These are phyloP conservation scores for Microplitis deprimator DNA, from an alignment of 2,888 invertebrate genomes.

Conservation along the genomic window DNA sequence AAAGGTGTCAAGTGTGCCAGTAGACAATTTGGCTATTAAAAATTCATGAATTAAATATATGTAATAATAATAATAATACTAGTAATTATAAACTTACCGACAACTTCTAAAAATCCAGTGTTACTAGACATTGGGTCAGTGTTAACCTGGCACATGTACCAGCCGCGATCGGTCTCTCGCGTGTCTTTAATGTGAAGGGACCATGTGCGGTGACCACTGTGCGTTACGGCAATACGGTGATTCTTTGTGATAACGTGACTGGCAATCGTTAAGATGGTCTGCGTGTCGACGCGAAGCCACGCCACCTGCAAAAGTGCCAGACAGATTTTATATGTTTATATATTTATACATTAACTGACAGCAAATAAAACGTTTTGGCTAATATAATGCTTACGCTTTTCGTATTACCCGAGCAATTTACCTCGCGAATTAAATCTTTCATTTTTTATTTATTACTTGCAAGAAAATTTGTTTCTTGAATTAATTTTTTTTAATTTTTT, in stretches of 20 bases:
- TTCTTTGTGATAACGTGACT: constrained; percentile 73
- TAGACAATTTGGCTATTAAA: not conserved
- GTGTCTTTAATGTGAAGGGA: constrained; percentile 73
- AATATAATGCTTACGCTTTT: not conserved
- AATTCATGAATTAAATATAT: constrained; percentile 5
- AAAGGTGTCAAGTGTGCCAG: not conserved
- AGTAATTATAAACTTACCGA: constrained; percentile 66
- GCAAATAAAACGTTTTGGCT: not conserved
- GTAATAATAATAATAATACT: not conserved
- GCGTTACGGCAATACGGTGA: constrained; percentile 72
- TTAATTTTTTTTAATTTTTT: no score
- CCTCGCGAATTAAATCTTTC: not conserved
- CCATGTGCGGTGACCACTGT: constrained; percentile 72
- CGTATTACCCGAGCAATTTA: not conserved
- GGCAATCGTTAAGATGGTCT: constrained; percentile 73
- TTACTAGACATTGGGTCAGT: constrained; percentile 74
- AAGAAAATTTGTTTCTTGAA: not conserved
- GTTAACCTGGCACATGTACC: constrained; percentile 72
- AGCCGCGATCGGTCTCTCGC: constrained; percentile 71
- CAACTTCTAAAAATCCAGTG: constrained; percentile 73
- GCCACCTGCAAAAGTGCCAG: constrained; percentile 69
- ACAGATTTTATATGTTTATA: constrained; percentile 25
- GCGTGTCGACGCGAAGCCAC: constrained; percentile 73
- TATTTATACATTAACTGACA: not conserved
- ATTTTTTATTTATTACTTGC: not conserved